Evolutionary conservation across 2,888 invertebrate species (phyloP).

Genomic region (Tetragonisca angustula): DNA sequence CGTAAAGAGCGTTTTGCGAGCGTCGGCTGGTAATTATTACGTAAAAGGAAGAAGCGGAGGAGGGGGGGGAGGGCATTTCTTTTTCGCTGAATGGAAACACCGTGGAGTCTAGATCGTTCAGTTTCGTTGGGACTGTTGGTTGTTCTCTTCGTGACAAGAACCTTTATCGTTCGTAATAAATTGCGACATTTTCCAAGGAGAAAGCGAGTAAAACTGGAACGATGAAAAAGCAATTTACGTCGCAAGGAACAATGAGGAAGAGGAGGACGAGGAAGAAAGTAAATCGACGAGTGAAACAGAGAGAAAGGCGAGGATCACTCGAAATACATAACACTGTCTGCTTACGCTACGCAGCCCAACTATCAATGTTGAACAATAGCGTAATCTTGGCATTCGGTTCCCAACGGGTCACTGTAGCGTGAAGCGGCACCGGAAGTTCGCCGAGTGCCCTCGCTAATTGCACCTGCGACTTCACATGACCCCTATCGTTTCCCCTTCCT

Average conservation of each 20-base stretch:
- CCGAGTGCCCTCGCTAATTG: constrained; percentile 81
- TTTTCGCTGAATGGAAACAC: constrained; percentile 4
- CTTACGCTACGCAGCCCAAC: constrained; percentile 57
- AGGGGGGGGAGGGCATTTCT: not conserved
- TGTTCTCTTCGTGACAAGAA: not conserved
- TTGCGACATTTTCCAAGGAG: not conserved
- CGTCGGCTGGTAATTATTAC: constrained; percentile 24
- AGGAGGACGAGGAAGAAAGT: not conserved
- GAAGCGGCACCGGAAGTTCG: constrained; percentile 81
- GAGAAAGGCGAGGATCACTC: not conserved
- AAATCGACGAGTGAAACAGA: not conserved
- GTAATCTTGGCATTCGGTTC: constrained; percentile 80
- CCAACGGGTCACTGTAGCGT: constrained; percentile 79
- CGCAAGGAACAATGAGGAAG: not conserved
- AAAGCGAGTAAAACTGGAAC: not conserved
- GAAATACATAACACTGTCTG: constrained; percentile 19
- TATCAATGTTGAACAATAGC: constrained; percentile 78
- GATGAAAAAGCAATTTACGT: not conserved
- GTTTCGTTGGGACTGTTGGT: not conserved
- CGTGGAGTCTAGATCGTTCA: not conserved
- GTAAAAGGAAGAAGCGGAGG: constrained; percentile 29
- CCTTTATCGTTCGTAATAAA: not conserved
- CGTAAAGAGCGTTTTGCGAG: not conserved
- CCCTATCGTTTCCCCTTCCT: constrained; percentile 66
- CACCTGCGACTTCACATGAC: constrained; percentile 80